These are phyloP conservation scores for Callospermophilus lateralis DNA, from an alignment of 2,113 vertebrate genomes.

Conservation along the genomic window DNA sequence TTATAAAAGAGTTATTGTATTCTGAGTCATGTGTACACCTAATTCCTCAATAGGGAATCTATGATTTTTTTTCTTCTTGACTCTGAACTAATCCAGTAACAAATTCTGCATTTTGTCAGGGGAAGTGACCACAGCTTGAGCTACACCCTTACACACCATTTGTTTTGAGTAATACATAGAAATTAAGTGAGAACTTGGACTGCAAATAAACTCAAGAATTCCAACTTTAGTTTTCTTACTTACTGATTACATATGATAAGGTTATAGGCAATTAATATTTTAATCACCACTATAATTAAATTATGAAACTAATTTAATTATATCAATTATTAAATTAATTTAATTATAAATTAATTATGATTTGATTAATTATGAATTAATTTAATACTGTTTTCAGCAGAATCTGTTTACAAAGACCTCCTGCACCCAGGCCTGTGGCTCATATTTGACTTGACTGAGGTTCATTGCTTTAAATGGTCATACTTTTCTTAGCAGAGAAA, in stretches of 20 bases:
- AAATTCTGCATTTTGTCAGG: neutral
- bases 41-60: neutral
- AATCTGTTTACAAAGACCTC: neutral
- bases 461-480: neutral
- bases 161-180: neutral
- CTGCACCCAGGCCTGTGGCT: neutral
- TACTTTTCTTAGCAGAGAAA: conserved; percentile 26
- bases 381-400: neutral
- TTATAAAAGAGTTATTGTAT: neutral
- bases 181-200: neutral
- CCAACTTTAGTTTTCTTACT: neutral
- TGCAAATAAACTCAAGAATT: neutral
- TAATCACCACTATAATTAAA: neutral
- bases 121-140: neutral
- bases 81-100: neutral
- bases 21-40: neutral
- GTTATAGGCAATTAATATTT: neutral
- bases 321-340: too few relatives aligned
- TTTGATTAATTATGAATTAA: too few relatives aligned
- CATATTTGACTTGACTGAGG: neutral
- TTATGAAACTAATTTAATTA: too few relatives aligned
- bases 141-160: neutral
- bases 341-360: too few relatives aligned
- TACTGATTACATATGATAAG: neutral
- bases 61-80: neutral